Evolutionary conservation across 2,888 invertebrate genomes (phyloP).

Genomic region (Drosophila glabriapex): DNA sequence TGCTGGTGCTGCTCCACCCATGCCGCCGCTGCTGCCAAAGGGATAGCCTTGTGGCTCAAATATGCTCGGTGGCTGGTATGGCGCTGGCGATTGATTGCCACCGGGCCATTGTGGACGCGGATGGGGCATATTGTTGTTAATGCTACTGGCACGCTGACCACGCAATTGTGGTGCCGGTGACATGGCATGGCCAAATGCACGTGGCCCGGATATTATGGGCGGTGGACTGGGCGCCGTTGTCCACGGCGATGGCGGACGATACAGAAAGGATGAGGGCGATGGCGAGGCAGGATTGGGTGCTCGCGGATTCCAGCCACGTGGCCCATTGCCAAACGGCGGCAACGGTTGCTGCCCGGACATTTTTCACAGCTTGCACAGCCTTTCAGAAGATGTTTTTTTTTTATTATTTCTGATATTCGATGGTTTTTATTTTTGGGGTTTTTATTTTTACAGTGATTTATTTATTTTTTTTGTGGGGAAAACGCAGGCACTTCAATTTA

Average conservation of each 20-base stretch:
- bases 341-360: constrained; percentile 85
- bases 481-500: constrained; percentile 59
- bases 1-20: constrained; percentile 79
- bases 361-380: constrained; percentile 43
- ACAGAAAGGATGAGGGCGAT: constrained; percentile 88
- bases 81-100: constrained; percentile 84
- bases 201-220: constrained; percentile 89
- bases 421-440: neutral
- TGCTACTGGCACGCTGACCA: constrained; percentile 82
- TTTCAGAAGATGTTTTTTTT: constrained; percentile 23
- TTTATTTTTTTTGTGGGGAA: constrained; percentile 11
- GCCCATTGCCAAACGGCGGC: constrained; percentile 81
- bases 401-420: neutral
- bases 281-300: constrained; percentile 81
- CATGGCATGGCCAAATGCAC: constrained; percentile 85
- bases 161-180: constrained; percentile 86
- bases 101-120: constrained; percentile 89
- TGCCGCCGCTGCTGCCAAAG: constrained; percentile 32
- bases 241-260: constrained; percentile 91
- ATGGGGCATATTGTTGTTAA: constrained; percentile 87
- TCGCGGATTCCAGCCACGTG: constrained; percentile 85
- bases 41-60: constrained; percentile 56
- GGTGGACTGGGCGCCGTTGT: constrained; percentile 89
- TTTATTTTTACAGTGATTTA: constrained; percentile 8
- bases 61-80: constrained; percentile 76